A percentile compares a stretch with the other conserved stretches of the same genome.
These are phyloP conservation scores for Erebia ligea DNA, from an alignment of 2,888 invertebrate genomes.

Conservation along the genomic window DNA sequence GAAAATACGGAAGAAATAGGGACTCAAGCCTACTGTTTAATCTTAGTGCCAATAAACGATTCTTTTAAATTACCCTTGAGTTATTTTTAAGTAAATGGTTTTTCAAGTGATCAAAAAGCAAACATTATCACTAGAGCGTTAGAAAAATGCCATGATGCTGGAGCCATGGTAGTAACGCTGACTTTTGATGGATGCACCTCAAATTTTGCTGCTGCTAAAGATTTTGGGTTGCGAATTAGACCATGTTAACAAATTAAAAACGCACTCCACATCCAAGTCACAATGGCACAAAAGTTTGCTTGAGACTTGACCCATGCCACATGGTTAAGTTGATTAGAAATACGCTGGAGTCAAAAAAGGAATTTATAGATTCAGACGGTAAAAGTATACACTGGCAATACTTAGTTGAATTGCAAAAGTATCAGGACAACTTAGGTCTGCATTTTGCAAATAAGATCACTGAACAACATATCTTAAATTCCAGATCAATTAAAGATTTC, in stretches of 20 bases:
- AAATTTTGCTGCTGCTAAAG: not conserved
- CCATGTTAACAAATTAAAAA: no score
- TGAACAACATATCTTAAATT: no score
- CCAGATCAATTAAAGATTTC: no score
- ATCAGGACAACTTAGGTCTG: no score
- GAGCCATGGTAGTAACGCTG: not conserved
- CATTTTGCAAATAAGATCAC: no score
- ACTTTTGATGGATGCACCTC: not conserved
- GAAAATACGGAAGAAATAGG: not conserved
- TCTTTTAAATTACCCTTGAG: not conserved
- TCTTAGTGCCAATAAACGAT: not conserved
- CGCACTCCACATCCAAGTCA: no score
- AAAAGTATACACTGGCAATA: not conserved
- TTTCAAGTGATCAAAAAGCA: not conserved
- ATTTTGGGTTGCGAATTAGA: not conserved
- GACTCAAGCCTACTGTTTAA: not conserved
- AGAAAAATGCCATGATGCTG: not conserved
- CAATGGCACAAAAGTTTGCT: not conserved
- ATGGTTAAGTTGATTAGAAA: not conserved
- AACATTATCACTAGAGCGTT: not conserved
- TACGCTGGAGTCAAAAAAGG: not conserved
- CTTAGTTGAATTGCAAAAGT: no score
- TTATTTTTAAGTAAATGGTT: not conserved
- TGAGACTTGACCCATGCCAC: not conserved
- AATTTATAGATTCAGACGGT: not conserved